Evolutionary conservation across 1,140 invertebrate genomes (phyloP).

Genomic region (Hyposmocoma kahamanoa): DNA sequence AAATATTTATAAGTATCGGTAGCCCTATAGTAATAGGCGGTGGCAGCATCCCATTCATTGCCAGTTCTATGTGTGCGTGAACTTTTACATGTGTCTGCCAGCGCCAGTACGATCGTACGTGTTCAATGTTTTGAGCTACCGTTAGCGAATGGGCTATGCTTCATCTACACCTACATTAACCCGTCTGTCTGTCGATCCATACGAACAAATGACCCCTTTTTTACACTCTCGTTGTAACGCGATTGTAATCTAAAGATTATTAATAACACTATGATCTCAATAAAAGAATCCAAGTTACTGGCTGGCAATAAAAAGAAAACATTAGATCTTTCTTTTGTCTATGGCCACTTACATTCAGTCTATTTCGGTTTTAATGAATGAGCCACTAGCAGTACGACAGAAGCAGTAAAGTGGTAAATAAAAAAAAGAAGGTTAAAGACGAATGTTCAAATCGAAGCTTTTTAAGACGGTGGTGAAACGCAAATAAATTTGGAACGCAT

Average conservation of each 20-base stretch:
- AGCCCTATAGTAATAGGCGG: conserved; percentile 45
- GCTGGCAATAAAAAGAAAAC: conserved; percentile 11
- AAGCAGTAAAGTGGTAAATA: conserved; percentile 36
- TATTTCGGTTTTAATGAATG: conserved; percentile 48
- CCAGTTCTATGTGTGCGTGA: conserved; percentile 18
- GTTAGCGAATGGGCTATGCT: conserved; percentile 32
- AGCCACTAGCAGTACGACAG: conserved; percentile 15
- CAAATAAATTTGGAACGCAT: conserved; percentile 65
- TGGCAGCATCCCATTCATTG: conserved; percentile 57
- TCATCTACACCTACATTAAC: conserved; percentile 24
- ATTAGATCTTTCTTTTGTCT: conserved; percentile 16
- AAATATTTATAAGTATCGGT: conserved; percentile 14
- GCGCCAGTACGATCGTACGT: conserved; percentile 5
- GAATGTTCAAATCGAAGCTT: conserved; percentile 37
- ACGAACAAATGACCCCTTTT: conserved; percentile 47
- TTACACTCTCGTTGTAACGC: conserved; percentile 22
- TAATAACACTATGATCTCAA: conserved; percentile 29
- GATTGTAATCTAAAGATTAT: conserved; percentile 35
- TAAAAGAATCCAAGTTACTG: conserved; percentile 17
- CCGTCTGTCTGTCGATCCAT: conserved; percentile 27
- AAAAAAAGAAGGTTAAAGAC: conserved; percentile 34
- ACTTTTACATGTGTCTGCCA: not conserved
- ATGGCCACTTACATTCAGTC: conserved; percentile 21
- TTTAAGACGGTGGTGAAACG: conserved; percentile 43
- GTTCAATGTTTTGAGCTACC: conserved; percentile 27